These are phyloP conservation scores for Polymixis flavicincta DNA, from an alignment of 2,888 invertebrate genomes.

Conservation along the genomic window DNA sequence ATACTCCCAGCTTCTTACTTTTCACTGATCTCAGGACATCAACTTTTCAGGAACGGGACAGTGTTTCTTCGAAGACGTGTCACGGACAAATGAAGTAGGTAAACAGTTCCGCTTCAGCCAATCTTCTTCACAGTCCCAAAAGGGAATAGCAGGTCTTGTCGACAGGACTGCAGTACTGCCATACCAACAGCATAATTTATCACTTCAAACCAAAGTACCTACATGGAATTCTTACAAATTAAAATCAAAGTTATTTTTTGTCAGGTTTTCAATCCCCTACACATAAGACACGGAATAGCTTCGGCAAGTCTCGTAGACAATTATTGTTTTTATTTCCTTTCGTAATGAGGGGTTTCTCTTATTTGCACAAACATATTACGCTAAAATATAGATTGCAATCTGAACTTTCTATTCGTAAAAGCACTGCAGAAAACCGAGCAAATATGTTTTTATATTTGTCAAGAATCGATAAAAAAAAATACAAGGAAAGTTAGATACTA, in stretches of 20 bases:
- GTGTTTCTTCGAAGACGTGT: slow-evolving; percentile 23
- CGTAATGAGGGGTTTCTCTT: not conserved
- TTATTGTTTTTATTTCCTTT: slow-evolving; percentile 11
- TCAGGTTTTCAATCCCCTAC: not conserved
- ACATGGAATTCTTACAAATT: slow-evolving; percentile 1
- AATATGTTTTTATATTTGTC: slow-evolving; percentile 1
- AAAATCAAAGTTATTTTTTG: not conserved
- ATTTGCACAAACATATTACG: slow-evolving; percentile 6
- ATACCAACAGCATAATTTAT: slow-evolving; percentile 10
- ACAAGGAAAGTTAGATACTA: slow-evolving; percentile 8
- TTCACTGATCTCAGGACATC: slow-evolving; percentile 5
- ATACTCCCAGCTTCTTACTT: slow-evolving; percentile 18
- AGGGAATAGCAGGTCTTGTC: not conserved
- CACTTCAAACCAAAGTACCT: slow-evolving; percentile 13
- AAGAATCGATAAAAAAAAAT: slow-evolving; percentile 37
- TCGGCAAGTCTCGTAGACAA: slow-evolving; percentile 2
- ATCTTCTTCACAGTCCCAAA: slow-evolving; percentile 19
- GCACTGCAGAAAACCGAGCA: slow-evolving; percentile 8
- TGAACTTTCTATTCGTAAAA: not conserved
- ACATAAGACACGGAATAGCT: slow-evolving; percentile 8
- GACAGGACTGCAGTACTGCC: slow-evolving; percentile 1
- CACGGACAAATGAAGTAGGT: not conserved
- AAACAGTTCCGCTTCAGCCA: slow-evolving; percentile 11
- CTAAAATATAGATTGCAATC: not conserved
- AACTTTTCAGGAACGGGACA: slow-evolving; percentile 21